Evolutionary conservation across 2,797 vertebrate genomes (phyloP).

Genomic region (Arrhamphus sclerolepis): DNA sequence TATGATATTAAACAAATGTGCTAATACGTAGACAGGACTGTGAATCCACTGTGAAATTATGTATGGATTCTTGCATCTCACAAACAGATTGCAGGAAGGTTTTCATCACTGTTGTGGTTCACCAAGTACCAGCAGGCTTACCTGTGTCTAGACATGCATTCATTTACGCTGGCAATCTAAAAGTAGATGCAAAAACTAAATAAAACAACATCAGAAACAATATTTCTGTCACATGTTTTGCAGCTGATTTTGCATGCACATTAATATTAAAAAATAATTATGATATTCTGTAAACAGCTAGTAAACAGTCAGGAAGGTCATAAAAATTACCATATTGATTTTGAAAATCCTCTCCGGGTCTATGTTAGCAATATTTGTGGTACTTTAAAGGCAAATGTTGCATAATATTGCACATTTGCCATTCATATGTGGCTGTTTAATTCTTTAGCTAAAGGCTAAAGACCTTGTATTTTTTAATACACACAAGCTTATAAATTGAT

Average conservation of each 20-base stretch:
- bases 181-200: neutral
- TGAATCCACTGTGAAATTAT: too few species aligned
- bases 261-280: neutral
- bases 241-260: neutral
- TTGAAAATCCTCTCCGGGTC: neutral
- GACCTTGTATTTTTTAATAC: slow-evolving; percentile 3
- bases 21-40: too few species aligned
- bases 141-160: slow-evolving; percentile 4
- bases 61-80: neutral
- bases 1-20: too few species aligned
- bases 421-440: neutral
- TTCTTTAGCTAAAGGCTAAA: slow-evolving; percentile 5
- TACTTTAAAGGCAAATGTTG: neutral
- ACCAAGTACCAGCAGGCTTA: neutral
- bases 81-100: slow-evolving; percentile 28
- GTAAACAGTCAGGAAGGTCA: neutral
- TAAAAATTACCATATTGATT: neutral
- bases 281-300: neutral
- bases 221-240: neutral
- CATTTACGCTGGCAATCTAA: slow-evolving; percentile 10
- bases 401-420: slow-evolving; percentile 3
- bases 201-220: neutral
- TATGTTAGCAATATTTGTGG: neutral
- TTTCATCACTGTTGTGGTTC: slow-evolving; percentile 32
- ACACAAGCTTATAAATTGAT: too few species aligned